Evolutionary conservation across 1,140 invertebrate genomes (phyloP).

Genomic region (Rhagoletis pomonella): DNA sequence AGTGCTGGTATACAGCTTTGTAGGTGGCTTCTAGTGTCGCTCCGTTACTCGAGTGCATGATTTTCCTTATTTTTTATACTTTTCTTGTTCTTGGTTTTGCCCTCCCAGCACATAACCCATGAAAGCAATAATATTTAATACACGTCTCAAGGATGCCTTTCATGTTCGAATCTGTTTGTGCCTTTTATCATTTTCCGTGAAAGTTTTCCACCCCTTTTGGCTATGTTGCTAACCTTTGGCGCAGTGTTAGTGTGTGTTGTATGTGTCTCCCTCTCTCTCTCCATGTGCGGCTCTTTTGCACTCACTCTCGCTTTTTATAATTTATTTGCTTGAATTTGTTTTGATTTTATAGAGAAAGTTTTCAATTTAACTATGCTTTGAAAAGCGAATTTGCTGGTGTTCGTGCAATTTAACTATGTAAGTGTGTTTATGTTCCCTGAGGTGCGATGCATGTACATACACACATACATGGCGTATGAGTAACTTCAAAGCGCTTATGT

Average conservation of each 20-base stretch:
- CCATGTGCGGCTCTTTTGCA: too few species aligned
- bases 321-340: too few species aligned
- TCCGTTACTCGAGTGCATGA: not conserved
- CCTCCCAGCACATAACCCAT: not conserved
- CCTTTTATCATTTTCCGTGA: not conserved
- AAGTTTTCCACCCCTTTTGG: not conserved
- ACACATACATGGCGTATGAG: too few species aligned
- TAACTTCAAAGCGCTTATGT: too few species aligned
- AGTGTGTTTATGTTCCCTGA: not conserved
- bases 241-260: not conserved
- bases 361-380: not conserved
- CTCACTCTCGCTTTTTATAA: too few species aligned
- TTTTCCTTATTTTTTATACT: not conserved
- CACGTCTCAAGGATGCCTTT: not conserved
- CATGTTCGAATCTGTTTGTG: not conserved
- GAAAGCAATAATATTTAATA: slow-evolving; percentile 2
- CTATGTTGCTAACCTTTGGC: not conserved
- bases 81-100: not conserved
- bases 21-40: not conserved
- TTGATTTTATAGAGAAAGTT: not conserved
- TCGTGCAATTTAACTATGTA: not conserved
- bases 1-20: not conserved
- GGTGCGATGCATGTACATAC: too few species aligned
- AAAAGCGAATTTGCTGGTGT: not conserved
- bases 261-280: not conserved